Evolutionary conservation across 2,113 vertebrate genomes (phyloP), one percentile per base, ranked within the genome.

Genomic region (Eublepharis macularius): DNA sequence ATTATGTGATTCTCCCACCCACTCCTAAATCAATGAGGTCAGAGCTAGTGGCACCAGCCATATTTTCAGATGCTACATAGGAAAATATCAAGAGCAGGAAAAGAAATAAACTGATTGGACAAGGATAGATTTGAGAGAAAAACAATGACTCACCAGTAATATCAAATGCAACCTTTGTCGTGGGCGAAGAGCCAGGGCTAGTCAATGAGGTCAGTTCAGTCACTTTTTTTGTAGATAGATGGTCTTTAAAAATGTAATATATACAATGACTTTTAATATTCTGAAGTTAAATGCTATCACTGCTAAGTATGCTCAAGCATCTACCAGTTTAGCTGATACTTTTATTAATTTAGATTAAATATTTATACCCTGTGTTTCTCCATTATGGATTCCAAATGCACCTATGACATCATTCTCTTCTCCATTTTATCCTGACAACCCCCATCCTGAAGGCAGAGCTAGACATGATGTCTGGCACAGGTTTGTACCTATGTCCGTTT

Each of bases 131-230:
- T 83, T 84, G 24, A 66, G 57, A 65, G 47, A 68, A 76, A 65
- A 78, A 43, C 36, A 41, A 29, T 24, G 1, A 81, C 89, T 94
- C 45, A 92, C 90, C 85, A 11, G 86, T 88, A 32, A 11, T 80
- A n/a, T 80, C 90, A 63, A 84, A 29, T 12, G 29, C 16, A 5
- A 16, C 76, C 60, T 77, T 86, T 69, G 32, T 39, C 57, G 89
- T 86, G 36, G 86, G 84, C 41, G 83, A 83, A 80, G 12, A 16
- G 77, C 80, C 47, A 32, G 21, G 2, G 29, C 21, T 80, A 32
- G 82, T 85, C 47, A 47, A 32, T 36, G 89, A 70, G 89, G n/a
- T 32, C 32, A 72, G 24, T 45, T 89, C 73, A 14, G 81, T 17
- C 76, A 81, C 84, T 84, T 2, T 87, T 65, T 12, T 86, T 65